Evolutionary conservation across 2,797 vertebrate genomes (phyloP).

Genomic region (Malacoctenus gilli): DNA sequence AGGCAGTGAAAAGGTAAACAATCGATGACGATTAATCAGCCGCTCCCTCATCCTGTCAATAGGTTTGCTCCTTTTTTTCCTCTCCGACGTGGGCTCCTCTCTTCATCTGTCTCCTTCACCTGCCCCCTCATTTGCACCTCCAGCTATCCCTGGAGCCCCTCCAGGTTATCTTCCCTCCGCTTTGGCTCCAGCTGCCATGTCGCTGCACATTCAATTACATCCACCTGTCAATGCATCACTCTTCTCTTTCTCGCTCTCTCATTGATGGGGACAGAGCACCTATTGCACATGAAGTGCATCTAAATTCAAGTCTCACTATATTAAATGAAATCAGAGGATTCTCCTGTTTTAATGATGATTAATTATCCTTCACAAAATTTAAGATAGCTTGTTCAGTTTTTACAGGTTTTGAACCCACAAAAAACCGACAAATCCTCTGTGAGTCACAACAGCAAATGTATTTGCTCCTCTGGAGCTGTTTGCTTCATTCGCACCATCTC

Average conservation of each 20-base stretch:
- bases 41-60: slow-evolving; percentile 25
- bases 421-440: too few species aligned
- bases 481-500: background rate
- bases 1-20: slow-evolving; percentile 15
- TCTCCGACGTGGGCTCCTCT: slow-evolving; percentile 10
- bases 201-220: slow-evolving; percentile 42
- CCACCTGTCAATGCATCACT: background rate
- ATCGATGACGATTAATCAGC: slow-evolving; percentile 51
- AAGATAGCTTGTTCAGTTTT: too few species aligned
- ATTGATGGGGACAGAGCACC: too few species aligned
- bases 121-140: slow-evolving; percentile 41
- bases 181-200: slow-evolving; percentile 11
- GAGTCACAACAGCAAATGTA: too few species aligned
- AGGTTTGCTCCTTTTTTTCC: slow-evolving; percentile 20
- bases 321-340: too few species aligned
- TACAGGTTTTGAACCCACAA: too few species aligned
- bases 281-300: too few species aligned
- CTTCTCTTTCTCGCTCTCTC: too few species aligned
- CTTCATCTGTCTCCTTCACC: slow-evolving; percentile 17
- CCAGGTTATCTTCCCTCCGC: slow-evolving; percentile 12
- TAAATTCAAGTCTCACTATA: too few species aligned
- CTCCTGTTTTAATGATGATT: too few species aligned
- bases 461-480: too few species aligned
- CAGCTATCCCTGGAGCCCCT: slow-evolving; percentile 34
- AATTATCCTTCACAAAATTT: too few species aligned